phyloP scores from a whole-genome alignment of 2,113 vertebrate species.

The Spermophilus dauricus region DNA sequence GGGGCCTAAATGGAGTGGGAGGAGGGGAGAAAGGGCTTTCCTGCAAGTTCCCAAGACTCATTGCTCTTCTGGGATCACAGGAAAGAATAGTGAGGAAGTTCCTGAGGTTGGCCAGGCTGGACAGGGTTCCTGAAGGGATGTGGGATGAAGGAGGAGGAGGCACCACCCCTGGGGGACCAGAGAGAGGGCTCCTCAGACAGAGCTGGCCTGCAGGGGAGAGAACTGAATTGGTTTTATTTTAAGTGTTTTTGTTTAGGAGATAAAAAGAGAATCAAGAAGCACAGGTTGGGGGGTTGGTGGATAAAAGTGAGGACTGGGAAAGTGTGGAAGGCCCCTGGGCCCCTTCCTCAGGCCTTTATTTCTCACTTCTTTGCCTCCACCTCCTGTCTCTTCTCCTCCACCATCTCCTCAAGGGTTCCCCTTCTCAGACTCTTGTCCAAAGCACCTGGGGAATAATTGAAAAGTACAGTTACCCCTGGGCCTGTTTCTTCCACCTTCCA shows the following conservation, averaged over 20 bases:
- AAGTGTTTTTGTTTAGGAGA: conserved; percentile 21
- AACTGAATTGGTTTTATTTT: not conserved
- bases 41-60: not conserved
- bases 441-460: not conserved
- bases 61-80: not conserved
- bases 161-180: not conserved
- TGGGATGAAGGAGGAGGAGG: not conserved
- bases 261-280: not conserved
- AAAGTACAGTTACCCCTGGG: not conserved
- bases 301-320: not conserved
- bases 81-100: not conserved
- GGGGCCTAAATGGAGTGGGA: not conserved
- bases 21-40: not conserved
- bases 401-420: not conserved
- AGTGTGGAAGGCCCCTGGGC: too few relatives aligned
- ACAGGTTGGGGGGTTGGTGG: too few relatives aligned
- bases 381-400: too few relatives aligned
- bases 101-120: not conserved
- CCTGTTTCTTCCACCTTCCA: too few relatives aligned
- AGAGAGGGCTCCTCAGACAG: not conserved
- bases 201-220: not conserved
- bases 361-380: not conserved
- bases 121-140: not conserved
- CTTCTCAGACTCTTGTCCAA: not conserved
- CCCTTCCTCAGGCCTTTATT: not conserved